A percentile compares a stretch with the other conserved stretches of the same genome.
These are phyloP conservation scores for Lanistes nyassanus DNA, from an alignment of 1,140 invertebrate species.

Conservation along the genomic window DNA sequence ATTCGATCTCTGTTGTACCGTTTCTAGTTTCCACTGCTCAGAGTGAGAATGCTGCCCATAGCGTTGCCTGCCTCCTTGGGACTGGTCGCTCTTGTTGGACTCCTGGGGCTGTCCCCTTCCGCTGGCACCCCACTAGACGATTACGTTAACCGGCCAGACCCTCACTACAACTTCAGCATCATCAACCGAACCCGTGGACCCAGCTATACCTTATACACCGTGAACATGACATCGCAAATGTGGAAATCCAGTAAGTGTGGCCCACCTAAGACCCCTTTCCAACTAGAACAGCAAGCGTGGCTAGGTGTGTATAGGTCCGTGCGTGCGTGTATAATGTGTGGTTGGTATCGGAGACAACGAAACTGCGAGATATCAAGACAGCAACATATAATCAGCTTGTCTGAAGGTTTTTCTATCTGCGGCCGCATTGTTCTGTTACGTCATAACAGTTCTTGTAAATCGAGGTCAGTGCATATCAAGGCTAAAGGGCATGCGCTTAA, in stretches of 20 bases:
- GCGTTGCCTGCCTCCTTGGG: background rate
- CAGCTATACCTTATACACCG: conserved; percentile 47
- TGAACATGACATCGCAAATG: conserved; percentile 60
- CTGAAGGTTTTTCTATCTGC: too few species aligned
- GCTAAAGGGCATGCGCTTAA: too few species aligned
- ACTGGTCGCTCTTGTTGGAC: background rate
- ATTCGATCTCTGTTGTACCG: too few species aligned
- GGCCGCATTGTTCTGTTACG: too few species aligned
- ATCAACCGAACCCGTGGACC: conserved; percentile 29
- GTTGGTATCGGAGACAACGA: too few species aligned
- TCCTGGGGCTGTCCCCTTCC: background rate
- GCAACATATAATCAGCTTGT: too few species aligned
- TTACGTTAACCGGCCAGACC: conserved; percentile 17
- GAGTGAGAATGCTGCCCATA: too few species aligned
- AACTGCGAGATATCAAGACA: too few species aligned
- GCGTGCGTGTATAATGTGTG: background rate
- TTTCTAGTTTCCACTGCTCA: too few species aligned
- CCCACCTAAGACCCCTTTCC: background rate
- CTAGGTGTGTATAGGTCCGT: background rate
- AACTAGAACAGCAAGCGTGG: too few species aligned
- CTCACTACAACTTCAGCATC: background rate
- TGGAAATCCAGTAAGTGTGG: conserved; percentile 50
- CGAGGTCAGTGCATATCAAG: too few species aligned
- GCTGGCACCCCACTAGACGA: conserved; percentile 9
- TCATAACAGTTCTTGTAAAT: too few species aligned